Evolutionary conservation across 2,113 vertebrate species (phyloP).

Genomic region (Ceratotherium simum): DNA sequence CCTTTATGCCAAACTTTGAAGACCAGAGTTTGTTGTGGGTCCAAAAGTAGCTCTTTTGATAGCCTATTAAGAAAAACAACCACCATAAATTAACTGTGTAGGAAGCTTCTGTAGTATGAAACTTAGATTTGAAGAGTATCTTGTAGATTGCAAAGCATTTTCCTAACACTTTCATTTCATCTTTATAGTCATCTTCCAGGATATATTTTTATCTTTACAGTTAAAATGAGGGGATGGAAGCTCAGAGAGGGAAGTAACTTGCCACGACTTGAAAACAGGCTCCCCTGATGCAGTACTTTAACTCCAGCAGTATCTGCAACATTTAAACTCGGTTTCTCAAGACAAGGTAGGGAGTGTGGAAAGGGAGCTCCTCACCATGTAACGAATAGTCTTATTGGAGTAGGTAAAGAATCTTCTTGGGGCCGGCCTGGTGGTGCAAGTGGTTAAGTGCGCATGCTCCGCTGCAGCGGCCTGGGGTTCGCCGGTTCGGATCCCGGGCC

Average conservation of each 20-base stretch:
- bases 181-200: not conserved
- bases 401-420: not conserved
- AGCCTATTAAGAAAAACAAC: slow-evolving; percentile 87
- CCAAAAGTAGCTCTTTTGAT: slow-evolving; percentile 94
- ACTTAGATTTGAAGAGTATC: slow-evolving; percentile 18
- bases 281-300: not conserved
- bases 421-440: no score
- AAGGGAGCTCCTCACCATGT: not conserved
- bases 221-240: slow-evolving; percentile 25
- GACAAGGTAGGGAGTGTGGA: not conserved
- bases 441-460: no score
- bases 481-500: no score
- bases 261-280: not conserved
- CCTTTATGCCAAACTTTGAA: slow-evolving; percentile 99
- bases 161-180: slow-evolving; percentile 1
- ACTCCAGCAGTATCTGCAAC: not conserved
- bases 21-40: slow-evolving; percentile 94
- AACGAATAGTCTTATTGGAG: not conserved
- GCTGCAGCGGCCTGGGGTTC: no score
- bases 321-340: not conserved
- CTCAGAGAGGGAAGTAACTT: slow-evolving; percentile 35
- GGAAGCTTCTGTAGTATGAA: not conserved
- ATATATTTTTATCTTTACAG: slow-evolving; percentile 48
- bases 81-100: not conserved
- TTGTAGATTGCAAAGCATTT: not conserved